Percentiles rank a stretch among this genome's conserved stretches.
These are phyloP conservation scores for Gisinianus flammeolus DNA, from an alignment of 2,888 invertebrate genomes.

Conservation along the genomic window DNA sequence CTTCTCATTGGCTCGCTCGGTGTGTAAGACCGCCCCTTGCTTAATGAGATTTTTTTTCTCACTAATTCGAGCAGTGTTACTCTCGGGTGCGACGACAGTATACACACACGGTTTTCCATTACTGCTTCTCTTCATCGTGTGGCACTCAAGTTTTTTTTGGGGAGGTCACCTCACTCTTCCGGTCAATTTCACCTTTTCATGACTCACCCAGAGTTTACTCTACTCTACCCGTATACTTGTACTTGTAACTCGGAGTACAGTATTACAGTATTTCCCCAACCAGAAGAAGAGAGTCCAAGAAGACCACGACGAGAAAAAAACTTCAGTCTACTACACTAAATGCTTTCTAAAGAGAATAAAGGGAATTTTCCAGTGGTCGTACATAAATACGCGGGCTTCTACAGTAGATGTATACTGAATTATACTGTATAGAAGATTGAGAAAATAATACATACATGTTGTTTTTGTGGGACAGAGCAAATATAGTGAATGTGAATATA, in stretches of 20 bases:
- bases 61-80: too few species aligned
- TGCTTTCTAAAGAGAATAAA: too few species aligned
- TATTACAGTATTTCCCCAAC: background rate
- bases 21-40: too few species aligned
- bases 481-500: background rate
- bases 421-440: background rate
- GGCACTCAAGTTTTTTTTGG: conserved; percentile 32
- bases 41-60: too few species aligned
- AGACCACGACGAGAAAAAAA: too few species aligned
- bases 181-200: conserved; percentile 45
- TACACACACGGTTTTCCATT: background rate
- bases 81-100: too few species aligned
- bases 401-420: too few species aligned
- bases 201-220: conserved; percentile 30
- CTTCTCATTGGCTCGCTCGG: background rate
- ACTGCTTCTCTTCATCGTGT: background rate
- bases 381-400: too few species aligned
- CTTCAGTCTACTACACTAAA: too few species aligned
- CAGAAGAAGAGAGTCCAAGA: too few species aligned
- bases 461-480: too few species aligned
- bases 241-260: background rate
- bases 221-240: background rate
- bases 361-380: background rate
- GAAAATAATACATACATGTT: too few species aligned
- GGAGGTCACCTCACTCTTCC: conserved; percentile 41